Percentiles rank a stretch among this genome's conserved stretches.
phyloP scores from a whole-genome alignment of 2,797 vertebrate species.

The Typhlichthys subterraneus region DNA sequence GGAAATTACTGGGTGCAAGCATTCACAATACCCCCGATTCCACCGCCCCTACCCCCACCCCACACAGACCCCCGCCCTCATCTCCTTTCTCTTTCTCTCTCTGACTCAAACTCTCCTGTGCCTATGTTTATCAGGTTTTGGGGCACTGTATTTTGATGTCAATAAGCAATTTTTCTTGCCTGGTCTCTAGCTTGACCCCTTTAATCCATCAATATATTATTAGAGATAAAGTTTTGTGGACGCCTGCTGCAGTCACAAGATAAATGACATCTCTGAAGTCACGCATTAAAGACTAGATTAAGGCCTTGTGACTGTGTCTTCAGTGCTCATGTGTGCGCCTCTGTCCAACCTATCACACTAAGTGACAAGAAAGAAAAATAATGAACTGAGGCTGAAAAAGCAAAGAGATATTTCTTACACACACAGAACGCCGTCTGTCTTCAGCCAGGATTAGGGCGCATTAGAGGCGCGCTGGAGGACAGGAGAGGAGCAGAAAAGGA shows the following conservation, averaged over 20 bases:
- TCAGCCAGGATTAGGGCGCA: constrained; percentile 96
- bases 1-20: constrained; percentile 82
- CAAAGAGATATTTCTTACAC: constrained; percentile 93
- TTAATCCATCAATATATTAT: constrained; percentile 99
- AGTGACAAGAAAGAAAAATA: constrained; percentile 99
- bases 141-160: constrained; percentile 99
- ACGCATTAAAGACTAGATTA: constrained; percentile 99
- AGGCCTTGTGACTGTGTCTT: constrained; percentile 99
- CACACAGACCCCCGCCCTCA: constrained; percentile 54
- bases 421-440: constrained; percentile 92
- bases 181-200: constrained; percentile 99
- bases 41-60: constrained; percentile 28
- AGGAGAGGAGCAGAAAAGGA: constrained; percentile 75
- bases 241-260: constrained; percentile 99
- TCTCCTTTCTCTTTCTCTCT: constrained; percentile 68
- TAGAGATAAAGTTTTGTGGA: constrained; percentile 99
- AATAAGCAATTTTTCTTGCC: constrained; percentile 99
- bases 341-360: constrained; percentile 99
- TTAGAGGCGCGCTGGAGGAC: constrained; percentile 87
- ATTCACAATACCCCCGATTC: constrained; percentile 80
- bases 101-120: constrained; percentile 83
- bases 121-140: constrained; percentile 99
- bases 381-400: constrained; percentile 99
- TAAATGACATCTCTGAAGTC: constrained; percentile 99
- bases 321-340: constrained; percentile 99